Evolutionary conservation across 2,888 invertebrate genomes (phyloP).

Genomic region (Acronicta leporina): DNA sequence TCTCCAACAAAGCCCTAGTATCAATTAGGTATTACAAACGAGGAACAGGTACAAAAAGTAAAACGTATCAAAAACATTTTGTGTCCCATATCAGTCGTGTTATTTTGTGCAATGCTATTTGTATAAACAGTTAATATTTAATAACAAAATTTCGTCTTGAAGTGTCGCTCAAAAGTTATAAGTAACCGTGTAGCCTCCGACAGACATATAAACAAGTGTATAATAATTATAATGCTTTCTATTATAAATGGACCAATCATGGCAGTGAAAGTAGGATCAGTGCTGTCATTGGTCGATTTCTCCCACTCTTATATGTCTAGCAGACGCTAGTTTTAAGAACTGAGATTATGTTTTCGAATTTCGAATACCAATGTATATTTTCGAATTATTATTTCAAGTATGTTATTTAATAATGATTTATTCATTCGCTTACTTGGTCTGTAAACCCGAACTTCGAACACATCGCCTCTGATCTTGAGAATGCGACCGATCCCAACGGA

Average conservation of each 20-base stretch:
- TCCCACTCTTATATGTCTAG: constrained; percentile 84
- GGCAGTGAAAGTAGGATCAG: constrained; percentile 85
- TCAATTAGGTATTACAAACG: constrained; percentile 76
- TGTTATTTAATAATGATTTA: not conserved
- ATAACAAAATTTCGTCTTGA: constrained; percentile 84
- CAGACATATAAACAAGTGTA: constrained; percentile 88
- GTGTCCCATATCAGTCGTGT: constrained; percentile 88
- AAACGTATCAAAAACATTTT: constrained; percentile 88
- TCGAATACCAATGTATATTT: constrained; percentile 53
- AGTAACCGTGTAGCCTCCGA: constrained; percentile 86
- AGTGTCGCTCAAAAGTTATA: constrained; percentile 87
- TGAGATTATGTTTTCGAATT: constrained; percentile 81
- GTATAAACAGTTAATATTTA: constrained; percentile 77
- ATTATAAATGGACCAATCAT: constrained; percentile 88
- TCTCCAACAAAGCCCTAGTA: constrained; percentile 73
- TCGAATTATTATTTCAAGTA: constrained; percentile 15
- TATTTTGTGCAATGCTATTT: constrained; percentile 87
- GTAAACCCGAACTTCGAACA: constrained; percentile 71
- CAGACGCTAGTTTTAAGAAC: constrained; percentile 84
- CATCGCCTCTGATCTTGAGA: constrained; percentile 85
- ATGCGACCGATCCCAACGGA: constrained; percentile 83
- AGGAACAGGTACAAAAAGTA: constrained; percentile 83
- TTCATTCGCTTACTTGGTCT: constrained; percentile 29
- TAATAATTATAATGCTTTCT: constrained; percentile 79
- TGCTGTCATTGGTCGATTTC: constrained; percentile 88